Evolutionary conservation across 2,888 invertebrate species (phyloP), one percentile per base, ranked within the genome.

Genomic region (Ceriagrion tenellum): DNA sequence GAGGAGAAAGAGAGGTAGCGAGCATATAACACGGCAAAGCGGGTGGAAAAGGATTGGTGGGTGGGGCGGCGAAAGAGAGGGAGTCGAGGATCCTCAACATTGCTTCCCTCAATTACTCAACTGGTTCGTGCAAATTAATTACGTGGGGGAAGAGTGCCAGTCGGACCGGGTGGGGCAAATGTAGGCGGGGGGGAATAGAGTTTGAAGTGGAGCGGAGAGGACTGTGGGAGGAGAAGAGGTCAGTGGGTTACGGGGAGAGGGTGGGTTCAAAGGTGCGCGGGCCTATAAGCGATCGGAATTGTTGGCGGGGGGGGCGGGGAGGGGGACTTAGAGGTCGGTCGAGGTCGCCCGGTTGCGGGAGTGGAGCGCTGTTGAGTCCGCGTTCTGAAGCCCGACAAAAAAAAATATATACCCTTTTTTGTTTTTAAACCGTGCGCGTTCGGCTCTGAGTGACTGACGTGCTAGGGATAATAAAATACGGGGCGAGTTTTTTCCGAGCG

Each of bases 91-190:
- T 93, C 93, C 93, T 93, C 93, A 74, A 93, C 63, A 93, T 93
- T 93, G 93, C 93, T 93, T 74, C 55, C 93, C 93, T 93, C 93
- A 93, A 93, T 93, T 93, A 93, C 93, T 93, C 93, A 93, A 93
- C 93, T 59, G 93, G 93, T 93, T 93, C 93, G 93, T 93, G 93
- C 93, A 93, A 91, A 93, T 93, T 93, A 93, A 93, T 93, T 93
- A 93, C 93, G 93, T 63, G n/a, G 93, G 40, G 93, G 47, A 40
- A 91, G 91, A 40, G 91, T 91, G 63, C 47, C 81, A 47, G 89
- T 55, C 89, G n/a, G 89, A 55, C 55, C 55, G 59, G 59, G 89
- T 0, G 47, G 89, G 89, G 89, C 47, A 26, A 55, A 55, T 0
- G 55, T 26, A n/a, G 10, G 6, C 8, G 89, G 47, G 55, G 8